phyloP scores from a whole-genome alignment of 2,113 vertebrate genomes.

The Pandion haliaetus region DNA sequence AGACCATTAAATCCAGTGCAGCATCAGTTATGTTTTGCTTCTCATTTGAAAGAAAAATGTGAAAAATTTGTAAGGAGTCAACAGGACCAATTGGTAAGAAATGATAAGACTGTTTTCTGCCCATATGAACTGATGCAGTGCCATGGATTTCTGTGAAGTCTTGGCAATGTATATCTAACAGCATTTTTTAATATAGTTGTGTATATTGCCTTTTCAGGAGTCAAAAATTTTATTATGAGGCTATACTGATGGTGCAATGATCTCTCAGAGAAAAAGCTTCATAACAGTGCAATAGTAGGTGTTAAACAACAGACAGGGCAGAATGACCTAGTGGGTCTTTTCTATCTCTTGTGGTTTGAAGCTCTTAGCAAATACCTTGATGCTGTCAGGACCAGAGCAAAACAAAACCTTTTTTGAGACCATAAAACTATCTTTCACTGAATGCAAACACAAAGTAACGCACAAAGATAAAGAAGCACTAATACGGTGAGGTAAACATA shows the following conservation, averaged over 20 bases:
- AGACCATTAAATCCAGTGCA: neutral
- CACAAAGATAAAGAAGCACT: neutral
- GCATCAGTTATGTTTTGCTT: neutral
- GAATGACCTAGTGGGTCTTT: neutral
- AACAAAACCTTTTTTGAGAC: neutral
- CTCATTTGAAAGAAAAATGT: neutral
- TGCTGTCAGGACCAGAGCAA: neutral
- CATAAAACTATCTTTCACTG: neutral
- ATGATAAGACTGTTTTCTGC: neutral
- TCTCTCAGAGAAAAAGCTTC: neutral
- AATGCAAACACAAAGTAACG: neutral
- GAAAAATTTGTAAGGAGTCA: neutral
- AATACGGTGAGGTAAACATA: neutral
- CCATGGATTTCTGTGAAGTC: neutral
- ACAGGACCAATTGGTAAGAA: neutral
- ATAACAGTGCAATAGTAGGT: neutral
- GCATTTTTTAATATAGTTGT: neutral
- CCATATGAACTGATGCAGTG: neutral
- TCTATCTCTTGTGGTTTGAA: conserved; percentile 1
- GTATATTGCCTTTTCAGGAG: neutral
- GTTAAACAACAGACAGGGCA: neutral
- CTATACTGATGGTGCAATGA: neutral
- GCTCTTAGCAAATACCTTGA: neutral
- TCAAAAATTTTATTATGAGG: neutral
- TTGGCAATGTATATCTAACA: neutral